A percentile compares a stretch with the other conserved stretches of the same genome.
Conservation (phyloP, 2,113 vertebrate species). For the Hystrix cristata region DNA sequence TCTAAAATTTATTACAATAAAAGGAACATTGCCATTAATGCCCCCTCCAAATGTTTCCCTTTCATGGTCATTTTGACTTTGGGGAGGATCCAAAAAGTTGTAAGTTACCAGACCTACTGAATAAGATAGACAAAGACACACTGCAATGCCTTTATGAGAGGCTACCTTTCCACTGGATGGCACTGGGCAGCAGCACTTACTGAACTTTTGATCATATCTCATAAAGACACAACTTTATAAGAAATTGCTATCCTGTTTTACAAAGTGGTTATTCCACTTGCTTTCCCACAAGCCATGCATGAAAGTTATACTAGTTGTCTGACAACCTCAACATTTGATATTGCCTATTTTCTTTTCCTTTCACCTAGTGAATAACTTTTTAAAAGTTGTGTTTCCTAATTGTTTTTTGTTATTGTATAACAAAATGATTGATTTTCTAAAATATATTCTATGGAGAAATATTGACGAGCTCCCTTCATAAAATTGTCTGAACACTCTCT, state of each 20-base stretch:
- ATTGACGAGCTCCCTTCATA: background rate
- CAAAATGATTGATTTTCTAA: background rate
- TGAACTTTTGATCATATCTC: background rate
- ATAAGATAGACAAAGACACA: background rate
- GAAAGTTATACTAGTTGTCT: background rate
- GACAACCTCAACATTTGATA: background rate
- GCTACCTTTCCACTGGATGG: background rate
- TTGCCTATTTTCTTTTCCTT: background rate
- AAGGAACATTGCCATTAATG: background rate
- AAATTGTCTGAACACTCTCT: constrained; percentile 39
- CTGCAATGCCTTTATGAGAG: background rate
- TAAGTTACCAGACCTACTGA: background rate
- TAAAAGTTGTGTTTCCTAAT: background rate
- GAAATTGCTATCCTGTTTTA: background rate
- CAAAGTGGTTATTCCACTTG: background rate
- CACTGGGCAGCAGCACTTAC: background rate
- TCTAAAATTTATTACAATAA: background rate
- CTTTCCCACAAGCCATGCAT: background rate
- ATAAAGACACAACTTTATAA: background rate
- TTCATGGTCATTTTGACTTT: background rate
- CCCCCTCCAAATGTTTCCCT: background rate
- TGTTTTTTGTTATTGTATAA: background rate
- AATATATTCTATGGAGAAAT: background rate
- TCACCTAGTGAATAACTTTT: background rate
- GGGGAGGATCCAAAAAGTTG: background rate